A percentile compares a stretch with the other conserved stretches of the same genome.
Evolutionary conservation across 1,140 invertebrate genomes (phyloP).

Genomic region (Tetramorium simillimum): DNA sequence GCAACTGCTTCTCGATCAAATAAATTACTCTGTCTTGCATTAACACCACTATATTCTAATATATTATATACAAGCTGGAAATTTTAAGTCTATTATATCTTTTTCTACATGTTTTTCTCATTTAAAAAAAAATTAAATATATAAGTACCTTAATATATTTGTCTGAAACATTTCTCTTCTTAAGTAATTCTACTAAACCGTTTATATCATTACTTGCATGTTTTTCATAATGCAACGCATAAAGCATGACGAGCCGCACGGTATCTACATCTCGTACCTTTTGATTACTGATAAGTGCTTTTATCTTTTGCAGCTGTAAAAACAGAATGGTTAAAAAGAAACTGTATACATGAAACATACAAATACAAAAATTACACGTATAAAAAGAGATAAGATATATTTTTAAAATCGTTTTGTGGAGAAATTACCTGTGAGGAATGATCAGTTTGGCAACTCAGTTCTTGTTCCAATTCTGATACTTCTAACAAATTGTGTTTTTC

Average conservation of each 20-base stretch:
- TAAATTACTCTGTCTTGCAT: slow-evolving; percentile 92
- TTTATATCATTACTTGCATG: slow-evolving; percentile 94
- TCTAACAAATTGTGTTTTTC: slow-evolving; percentile 92
- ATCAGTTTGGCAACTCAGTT: slow-evolving; percentile 96
- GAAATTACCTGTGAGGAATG: slow-evolving; percentile 92
- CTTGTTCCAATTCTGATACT: slow-evolving; percentile 98
- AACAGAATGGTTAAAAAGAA: slow-evolving; percentile 66
- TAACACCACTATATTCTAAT: slow-evolving; percentile 93
- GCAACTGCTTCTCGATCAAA: slow-evolving; percentile 95
- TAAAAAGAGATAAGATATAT: neutral
- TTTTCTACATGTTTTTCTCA: no score
- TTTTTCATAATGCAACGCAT: slow-evolving; percentile 96
- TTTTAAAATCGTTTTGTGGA: neutral
- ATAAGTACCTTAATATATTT: slow-evolving; percentile 84
- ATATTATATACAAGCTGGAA: slow-evolving; percentile 89
- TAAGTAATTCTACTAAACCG: slow-evolving; percentile 90
- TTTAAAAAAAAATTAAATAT: neutral
- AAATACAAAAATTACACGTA: neutral
- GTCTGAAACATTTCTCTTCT: slow-evolving; percentile 88
- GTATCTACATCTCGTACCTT: slow-evolving; percentile 93
- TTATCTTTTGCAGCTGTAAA: slow-evolving; percentile 88
- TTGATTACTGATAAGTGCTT: slow-evolving; percentile 89
- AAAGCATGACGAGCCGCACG: slow-evolving; percentile 95
- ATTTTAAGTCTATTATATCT: neutral
- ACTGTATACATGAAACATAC: neutral